Evolutionary conservation across 2,888 invertebrate genomes (phyloP), one percentile per base, ranked within the genome.

Genomic region (Aleiodes testaceus): DNA sequence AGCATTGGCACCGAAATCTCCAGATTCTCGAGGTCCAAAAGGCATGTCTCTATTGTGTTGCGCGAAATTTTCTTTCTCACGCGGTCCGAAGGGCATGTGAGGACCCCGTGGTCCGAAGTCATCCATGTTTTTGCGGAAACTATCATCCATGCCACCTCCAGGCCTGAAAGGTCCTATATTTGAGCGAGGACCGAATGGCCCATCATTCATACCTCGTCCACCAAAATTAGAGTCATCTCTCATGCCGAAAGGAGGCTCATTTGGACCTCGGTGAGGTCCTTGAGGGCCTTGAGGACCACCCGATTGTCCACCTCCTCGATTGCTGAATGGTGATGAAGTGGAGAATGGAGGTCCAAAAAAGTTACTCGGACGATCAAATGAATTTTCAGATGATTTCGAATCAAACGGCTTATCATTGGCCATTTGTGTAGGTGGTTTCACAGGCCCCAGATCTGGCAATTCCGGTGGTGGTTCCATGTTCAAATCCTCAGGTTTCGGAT

Each of bases 381-480:
- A 18, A 50, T 68, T 66, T 3, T 55, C n/a, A 42, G 70, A 47
- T 50, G 75, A 42, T 36, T 75, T 76, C 26, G 36, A 26, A 22
- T 73, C 71, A 14, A 65, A 75, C 9, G 72, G 44, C 14, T 73
- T 70, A 0, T 72, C 59, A 9, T 20, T 65, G 50, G 26, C 11
- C 47, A 44, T 61, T n/a, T 45, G 30, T 55, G 53, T 42, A 2
- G 69, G 5, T 16, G 26, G 26, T 20, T 68, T 73, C n/a, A 85
- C 76, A 2, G 83, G 81, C 2, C 82, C 82, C 16, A 84, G 76
- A 75, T 85, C 84, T 2, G 85, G 86, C 53, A 85, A 77, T 67
- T 87, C 85, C 6, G 85, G 84, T 2, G 85, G 85, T 18, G 85
- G 86, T 74, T 86, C 84, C 81, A 85, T 82, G 61, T 87, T 87